A percentile compares a stretch with the other conserved stretches of the same genome.
Evolutionary conservation across 2,797 vertebrate genomes (phyloP).

Genomic region (Calcarius lapponicus): DNA sequence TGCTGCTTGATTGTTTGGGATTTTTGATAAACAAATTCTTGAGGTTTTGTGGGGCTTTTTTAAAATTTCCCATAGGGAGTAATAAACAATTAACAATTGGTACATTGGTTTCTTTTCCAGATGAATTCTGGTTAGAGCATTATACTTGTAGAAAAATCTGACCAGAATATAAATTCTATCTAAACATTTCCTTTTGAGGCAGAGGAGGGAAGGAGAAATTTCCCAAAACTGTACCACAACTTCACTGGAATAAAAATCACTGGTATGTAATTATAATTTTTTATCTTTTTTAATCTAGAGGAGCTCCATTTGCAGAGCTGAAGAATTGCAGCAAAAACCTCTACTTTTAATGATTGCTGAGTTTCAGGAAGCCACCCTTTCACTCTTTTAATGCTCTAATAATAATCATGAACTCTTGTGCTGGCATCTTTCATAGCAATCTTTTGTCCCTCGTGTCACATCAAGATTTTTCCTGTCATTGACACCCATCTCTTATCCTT

Average conservation of each 20-base stretch:
- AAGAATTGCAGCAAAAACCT: not conserved
- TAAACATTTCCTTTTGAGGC: not conserved
- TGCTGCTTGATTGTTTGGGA: not conserved
- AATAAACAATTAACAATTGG: not conserved
- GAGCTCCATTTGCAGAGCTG: not conserved
- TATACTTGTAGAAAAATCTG: not conserved
- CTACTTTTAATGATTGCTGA: not conserved
- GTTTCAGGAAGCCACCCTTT: not conserved
- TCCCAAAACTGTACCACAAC: not conserved
- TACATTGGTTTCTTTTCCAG: not conserved
- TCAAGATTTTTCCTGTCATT: not conserved
- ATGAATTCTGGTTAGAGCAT: not conserved
- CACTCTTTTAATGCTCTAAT: not conserved
- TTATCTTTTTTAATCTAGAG: not conserved
- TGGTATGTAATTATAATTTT: not conserved
- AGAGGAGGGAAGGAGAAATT: not conserved
- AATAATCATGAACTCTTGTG: not conserved
- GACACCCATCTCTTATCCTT: not conserved
- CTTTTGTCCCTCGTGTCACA: not conserved
- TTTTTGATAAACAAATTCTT: not conserved
- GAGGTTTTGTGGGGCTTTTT: not conserved
- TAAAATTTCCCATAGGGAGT: not conserved
- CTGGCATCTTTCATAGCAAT: not conserved
- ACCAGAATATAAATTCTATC: not conserved
- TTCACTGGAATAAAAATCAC: not conserved